Percentiles rank a stretch among this genome's conserved stretches.
Evolutionary conservation across 2,888 invertebrate species (phyloP).

Genomic region (Notodonta ziczac): DNA sequence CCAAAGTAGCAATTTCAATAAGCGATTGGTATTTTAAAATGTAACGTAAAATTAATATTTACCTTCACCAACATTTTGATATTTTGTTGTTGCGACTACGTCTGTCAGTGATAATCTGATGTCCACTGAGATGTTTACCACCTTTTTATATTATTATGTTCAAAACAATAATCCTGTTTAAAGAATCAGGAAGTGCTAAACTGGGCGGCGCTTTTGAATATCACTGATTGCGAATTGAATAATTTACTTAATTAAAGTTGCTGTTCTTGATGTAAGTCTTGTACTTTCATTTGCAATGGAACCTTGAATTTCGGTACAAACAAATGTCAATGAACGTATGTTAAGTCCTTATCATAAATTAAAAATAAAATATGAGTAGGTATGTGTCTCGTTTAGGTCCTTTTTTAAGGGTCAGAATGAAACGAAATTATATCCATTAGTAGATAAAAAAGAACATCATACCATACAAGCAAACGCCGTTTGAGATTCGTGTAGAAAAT

Average conservation of each 20-base stretch:
- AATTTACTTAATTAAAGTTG: slow-evolving; percentile 5
- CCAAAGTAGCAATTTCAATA: too few relatives aligned
- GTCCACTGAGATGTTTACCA: slow-evolving; percentile 43
- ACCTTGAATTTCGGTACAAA: background rate
- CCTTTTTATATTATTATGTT: slow-evolving; percentile 53
- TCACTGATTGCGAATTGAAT: slow-evolving; percentile 28
- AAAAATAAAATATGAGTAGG: too few relatives aligned
- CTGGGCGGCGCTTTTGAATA: slow-evolving; percentile 29
- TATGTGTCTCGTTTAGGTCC: too few relatives aligned
- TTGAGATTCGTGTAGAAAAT: too few relatives aligned
- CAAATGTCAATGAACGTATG: background rate
- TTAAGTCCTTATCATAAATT: background rate
- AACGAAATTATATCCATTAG: too few relatives aligned
- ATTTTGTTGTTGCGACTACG: slow-evolving; percentile 59
- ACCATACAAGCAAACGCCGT: too few relatives aligned
- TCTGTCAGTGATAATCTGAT: slow-evolving; percentile 55
- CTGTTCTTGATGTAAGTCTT: background rate
- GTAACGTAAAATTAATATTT: slow-evolving; percentile 26
- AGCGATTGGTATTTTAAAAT: background rate
- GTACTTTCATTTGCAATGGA: background rate
- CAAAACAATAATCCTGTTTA: slow-evolving; percentile 33
- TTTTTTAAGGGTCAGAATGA: too few relatives aligned
- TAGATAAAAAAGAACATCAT: too few relatives aligned
- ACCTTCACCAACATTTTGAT: slow-evolving; percentile 73
- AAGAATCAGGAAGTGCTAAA: slow-evolving; percentile 45